Evolutionary conservation across 2,797 vertebrate species (phyloP).

Genomic region (Propithecus perrieri): DNA sequence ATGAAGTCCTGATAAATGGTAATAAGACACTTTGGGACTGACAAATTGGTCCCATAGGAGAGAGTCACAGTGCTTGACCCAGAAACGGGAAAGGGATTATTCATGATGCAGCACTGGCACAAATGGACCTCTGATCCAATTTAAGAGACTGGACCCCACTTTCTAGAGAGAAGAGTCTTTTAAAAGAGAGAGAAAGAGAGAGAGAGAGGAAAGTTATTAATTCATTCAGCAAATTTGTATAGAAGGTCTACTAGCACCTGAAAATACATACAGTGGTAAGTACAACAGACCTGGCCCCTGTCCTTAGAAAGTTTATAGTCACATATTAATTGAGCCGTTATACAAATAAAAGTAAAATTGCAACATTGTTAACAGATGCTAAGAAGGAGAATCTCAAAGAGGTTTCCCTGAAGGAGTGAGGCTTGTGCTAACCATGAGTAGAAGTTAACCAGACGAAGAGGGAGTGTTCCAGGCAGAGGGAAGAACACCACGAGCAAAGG

Average conservation of each 20-base stretch:
- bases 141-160: background rate
- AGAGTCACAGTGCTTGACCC: conserved; percentile 25
- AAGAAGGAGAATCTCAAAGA: background rate
- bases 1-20: conserved; percentile 41
- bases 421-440: background rate
- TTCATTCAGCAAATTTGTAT: background rate
- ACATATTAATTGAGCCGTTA: conserved; percentile 30
- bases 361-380: background rate
- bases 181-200: background rate
- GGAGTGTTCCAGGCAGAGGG: background rate
- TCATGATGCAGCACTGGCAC: background rate
- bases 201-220: background rate
- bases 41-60: conserved; percentile 48
- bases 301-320: background rate
- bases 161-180: background rate
- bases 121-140: conserved; percentile 4
- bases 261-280: background rate
- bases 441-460: background rate
- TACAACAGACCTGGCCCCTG: background rate
- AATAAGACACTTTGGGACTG: conserved; percentile 55
- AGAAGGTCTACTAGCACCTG: background rate
- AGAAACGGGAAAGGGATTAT: conserved; percentile 34
- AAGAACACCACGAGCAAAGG: background rate
- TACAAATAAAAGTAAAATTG: conserved; percentile 32
- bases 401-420: background rate